These are phyloP conservation scores for Agrypnia vestita DNA, from an alignment of 1,140 invertebrate species.

Conservation along the genomic window DNA sequence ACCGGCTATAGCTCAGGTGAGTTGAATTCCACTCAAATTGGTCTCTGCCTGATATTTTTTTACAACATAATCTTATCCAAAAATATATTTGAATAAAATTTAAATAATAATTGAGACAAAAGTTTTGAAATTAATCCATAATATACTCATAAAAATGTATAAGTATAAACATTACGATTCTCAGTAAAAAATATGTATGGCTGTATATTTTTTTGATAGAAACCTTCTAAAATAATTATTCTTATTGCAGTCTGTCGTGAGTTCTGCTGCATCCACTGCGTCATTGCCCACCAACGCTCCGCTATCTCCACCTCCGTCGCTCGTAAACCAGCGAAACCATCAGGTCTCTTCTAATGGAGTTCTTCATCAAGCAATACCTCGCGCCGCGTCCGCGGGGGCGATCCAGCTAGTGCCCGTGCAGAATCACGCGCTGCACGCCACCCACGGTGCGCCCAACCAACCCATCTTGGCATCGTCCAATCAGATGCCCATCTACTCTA, in stretches of 20 bases:
- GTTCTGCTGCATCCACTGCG: slow-evolving; percentile 44
- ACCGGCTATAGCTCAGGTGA: slow-evolving; percentile 16
- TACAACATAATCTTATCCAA: too few species aligned
- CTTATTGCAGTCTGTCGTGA: slow-evolving; percentile 17
- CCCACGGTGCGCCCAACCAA: slow-evolving; percentile 39
- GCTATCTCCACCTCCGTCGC: slow-evolving; percentile 41
- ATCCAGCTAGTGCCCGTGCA: slow-evolving; percentile 60
- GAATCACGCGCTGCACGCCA: slow-evolving; percentile 46
- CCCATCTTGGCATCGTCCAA: slow-evolving; percentile 12
- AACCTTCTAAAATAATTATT: background rate
- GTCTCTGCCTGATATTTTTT: background rate
- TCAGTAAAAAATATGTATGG: background rate
- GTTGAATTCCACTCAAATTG: too few species aligned
- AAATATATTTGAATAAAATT: background rate
- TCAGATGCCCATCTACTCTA: background rate
- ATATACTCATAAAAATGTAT: too few species aligned
- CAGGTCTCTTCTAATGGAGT: slow-evolving; percentile 63
- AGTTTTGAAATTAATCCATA: too few species aligned
- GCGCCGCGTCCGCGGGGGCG: slow-evolving; percentile 31
- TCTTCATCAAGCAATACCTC: slow-evolving; percentile 62
- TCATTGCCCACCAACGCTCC: slow-evolving; percentile 45
- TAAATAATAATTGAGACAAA: too few species aligned
- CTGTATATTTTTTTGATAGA: background rate
- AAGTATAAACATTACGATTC: too few species aligned
- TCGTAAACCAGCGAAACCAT: slow-evolving; percentile 62